Percentiles rank a stretch among this genome's conserved stretches.
These are phyloP conservation scores for Drosophila niveifrons DNA, from an alignment of 2,888 invertebrate species.

Conservation along the genomic window DNA sequence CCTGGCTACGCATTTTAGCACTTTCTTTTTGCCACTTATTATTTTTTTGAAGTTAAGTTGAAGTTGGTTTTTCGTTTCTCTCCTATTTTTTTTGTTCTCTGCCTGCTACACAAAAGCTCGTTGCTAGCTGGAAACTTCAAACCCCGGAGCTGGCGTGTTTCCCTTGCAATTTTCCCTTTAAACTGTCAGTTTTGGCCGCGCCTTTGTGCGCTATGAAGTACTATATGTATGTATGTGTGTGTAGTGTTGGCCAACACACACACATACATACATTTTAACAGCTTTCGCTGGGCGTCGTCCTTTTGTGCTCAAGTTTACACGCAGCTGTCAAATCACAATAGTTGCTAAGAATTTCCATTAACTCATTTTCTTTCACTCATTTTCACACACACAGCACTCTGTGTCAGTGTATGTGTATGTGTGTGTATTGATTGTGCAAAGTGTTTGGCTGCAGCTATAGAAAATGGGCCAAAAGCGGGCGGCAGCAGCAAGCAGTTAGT, in stretches of 20 bases:
- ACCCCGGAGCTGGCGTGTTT: constrained; percentile 45
- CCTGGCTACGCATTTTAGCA: constrained; percentile 46
- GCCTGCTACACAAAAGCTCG: constrained; percentile 48
- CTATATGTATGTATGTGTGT: constrained; percentile 3
- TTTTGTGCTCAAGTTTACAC: constrained; percentile 75
- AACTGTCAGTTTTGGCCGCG: constrained; percentile 54
- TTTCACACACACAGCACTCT: constrained; percentile 44
- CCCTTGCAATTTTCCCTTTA: constrained; percentile 63
- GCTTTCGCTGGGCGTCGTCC: constrained; percentile 34
- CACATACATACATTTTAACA: constrained; percentile 49
- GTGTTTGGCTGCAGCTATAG: constrained; percentile 61
- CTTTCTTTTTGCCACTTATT: constrained; percentile 53
- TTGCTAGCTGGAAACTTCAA: constrained; percentile 32
- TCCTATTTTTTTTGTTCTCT: constrained; percentile 12
- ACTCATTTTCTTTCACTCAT: constrained; percentile 76
- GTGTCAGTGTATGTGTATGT: constrained; percentile 25
- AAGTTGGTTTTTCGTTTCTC: constrained; percentile 42
- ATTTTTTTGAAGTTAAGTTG: constrained; percentile 52
- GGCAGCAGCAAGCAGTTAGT: no score
- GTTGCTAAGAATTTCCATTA: constrained; percentile 80
- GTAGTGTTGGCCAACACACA: constrained; percentile 46
- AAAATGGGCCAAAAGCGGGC: not conserved
- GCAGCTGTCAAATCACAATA: constrained; percentile 81
- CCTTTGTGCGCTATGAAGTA: constrained; percentile 50
- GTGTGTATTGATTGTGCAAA: constrained; percentile 74